These are phyloP conservation scores for Merodon equestris DNA, from an alignment of 2,888 invertebrate genomes.

Conservation along the genomic window DNA sequence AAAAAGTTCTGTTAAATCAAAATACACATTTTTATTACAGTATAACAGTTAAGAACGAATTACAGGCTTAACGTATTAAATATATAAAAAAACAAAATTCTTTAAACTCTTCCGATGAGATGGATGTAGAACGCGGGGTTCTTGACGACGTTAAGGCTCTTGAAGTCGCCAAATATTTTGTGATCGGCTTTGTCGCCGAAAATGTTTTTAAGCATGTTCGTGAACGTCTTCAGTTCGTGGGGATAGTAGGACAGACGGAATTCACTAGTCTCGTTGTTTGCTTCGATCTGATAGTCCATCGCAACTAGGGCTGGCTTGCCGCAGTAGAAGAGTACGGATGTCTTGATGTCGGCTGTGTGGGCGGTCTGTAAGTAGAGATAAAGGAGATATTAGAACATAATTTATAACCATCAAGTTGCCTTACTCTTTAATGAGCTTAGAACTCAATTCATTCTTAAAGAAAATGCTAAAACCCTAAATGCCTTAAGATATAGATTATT, in stretches of 20 bases:
- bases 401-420: no score
- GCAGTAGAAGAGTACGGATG: constrained; percentile 89
- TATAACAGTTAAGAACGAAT: constrained; percentile 12
- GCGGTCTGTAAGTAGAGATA: constrained; percentile 82
- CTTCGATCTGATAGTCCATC: constrained; percentile 89
- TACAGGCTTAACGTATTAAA: constrained; percentile 15
- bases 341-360: constrained; percentile 90
- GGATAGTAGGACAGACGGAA: constrained; percentile 94
- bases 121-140: constrained; percentile 92
- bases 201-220: constrained; percentile 84
- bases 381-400: not conserved
- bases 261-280: constrained; percentile 82
- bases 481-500: no score
- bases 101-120: constrained; percentile 83
- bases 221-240: constrained; percentile 87
- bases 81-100: constrained; percentile 10
- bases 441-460: no score
- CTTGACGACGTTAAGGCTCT: constrained; percentile 82
- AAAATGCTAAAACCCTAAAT: no score
- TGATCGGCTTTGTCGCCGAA: constrained; percentile 84
- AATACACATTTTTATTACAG: not conserved
- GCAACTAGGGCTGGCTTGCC: constrained; percentile 89
- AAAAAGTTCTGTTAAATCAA: constrained; percentile 3
- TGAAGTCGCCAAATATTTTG: constrained; percentile 90
- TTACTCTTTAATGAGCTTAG: no score